Percentiles rank a stretch among this genome's conserved stretches.
Evolutionary conservation across 1,140 invertebrate genomes (phyloP).

Genomic region (Diachasma alloeum): DNA sequence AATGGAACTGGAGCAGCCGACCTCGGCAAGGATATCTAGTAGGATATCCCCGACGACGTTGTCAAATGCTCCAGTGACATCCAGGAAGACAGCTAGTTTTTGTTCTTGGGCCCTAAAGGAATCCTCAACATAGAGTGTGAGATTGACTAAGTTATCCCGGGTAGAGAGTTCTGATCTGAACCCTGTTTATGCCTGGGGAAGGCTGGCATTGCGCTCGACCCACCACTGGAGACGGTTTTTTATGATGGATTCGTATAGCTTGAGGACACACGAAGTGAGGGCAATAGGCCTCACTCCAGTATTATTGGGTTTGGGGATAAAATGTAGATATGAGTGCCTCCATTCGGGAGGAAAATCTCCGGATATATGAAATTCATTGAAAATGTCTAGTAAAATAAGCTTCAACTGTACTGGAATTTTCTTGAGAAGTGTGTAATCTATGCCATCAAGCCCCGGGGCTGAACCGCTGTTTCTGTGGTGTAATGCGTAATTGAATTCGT

Average conservation of each 20-base stretch:
- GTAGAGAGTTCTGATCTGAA: constrained; percentile 21
- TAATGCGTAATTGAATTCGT: constrained; percentile 20
- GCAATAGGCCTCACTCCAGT: constrained; percentile 5
- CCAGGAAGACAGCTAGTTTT: background rate
- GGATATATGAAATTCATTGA: constrained; percentile 1
- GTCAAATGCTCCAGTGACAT: constrained; percentile 28
- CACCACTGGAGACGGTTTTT: constrained; percentile 26
- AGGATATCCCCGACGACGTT: constrained; percentile 18
- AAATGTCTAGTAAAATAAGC: constrained; percentile 23
- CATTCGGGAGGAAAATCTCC: constrained; percentile 3
- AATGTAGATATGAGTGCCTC: constrained; percentile 15
- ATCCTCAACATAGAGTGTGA: constrained; percentile 18
- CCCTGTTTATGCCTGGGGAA: constrained; percentile 8
- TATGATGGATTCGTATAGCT: constrained; percentile 23
- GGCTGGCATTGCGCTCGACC: background rate
- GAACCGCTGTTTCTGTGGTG: background rate
- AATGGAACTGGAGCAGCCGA: constrained; percentile 13
- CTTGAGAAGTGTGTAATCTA: constrained; percentile 11
- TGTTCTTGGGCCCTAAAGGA: constrained; percentile 14
- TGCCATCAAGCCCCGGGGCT: constrained; percentile 16
- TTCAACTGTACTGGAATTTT: constrained; percentile 13
- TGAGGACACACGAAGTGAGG: too few relatives aligned
- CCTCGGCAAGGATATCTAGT: constrained; percentile 10
- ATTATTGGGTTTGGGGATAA: constrained; percentile 1
- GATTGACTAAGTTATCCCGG: constrained; percentile 8